Conservation (phyloP, 2,888 invertebrate species). For the Thyatira batis region DNA sequence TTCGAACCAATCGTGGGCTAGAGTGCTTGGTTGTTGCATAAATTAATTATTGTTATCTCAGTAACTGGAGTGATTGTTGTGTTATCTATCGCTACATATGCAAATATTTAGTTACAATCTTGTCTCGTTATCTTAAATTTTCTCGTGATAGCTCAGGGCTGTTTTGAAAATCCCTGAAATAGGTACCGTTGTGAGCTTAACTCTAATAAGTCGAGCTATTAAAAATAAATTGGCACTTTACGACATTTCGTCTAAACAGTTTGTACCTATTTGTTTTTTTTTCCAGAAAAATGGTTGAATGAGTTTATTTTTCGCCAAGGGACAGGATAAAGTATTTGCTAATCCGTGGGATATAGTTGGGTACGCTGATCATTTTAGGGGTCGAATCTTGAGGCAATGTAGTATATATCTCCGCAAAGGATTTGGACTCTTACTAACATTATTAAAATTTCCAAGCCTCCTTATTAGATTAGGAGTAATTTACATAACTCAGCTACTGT, state of each 20-base stretch:
- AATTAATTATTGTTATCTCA: constrained; percentile 13
- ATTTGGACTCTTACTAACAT: background rate
- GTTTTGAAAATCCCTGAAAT: background rate
- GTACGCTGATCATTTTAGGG: constrained; percentile 21
- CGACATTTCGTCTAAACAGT: constrained; percentile 1
- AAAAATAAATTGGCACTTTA: background rate
- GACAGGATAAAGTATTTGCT: background rate
- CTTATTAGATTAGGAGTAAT: background rate
- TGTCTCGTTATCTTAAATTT: constrained; percentile 1
- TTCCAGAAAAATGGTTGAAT: background rate
- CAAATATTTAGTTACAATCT: constrained; percentile 9
- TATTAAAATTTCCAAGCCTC: background rate
- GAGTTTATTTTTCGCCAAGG: background rate
- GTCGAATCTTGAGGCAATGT: constrained; percentile 1
- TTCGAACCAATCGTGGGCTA: background rate
- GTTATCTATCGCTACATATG: background rate
- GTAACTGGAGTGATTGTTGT: constrained; percentile 2
- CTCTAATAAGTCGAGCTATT: background rate
- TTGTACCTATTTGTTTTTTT: background rate
- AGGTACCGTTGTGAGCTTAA: background rate
- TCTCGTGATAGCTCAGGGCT: background rate
- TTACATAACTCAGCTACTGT: background rate
- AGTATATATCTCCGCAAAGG: background rate
- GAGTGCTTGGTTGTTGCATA: background rate
- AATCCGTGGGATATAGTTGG: background rate